Evolutionary conservation across 2,113 vertebrate genomes (phyloP), one percentile per base, ranked within the genome.

Genomic region (Melanerpes formicivorus): DNA sequence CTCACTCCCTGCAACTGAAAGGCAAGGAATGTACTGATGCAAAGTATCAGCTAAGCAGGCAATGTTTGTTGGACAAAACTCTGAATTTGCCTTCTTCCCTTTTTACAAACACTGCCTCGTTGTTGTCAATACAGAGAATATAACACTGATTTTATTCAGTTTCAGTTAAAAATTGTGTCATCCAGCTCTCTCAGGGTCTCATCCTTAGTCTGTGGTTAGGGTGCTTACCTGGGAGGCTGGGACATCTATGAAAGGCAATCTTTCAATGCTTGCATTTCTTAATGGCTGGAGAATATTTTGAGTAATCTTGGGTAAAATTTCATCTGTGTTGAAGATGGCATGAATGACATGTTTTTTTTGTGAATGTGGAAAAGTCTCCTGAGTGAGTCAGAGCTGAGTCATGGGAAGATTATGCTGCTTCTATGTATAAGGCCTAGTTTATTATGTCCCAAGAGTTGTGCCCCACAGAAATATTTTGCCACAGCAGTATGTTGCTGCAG

Each of bases 381-480:
- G 70, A 32, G 44, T 90, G 91, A 95, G 63, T 94, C 84, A 90
- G 59, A 59, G n/a, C 65, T 94, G 91, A 94, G 74, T 93, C 93
- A 92, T 10, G 29, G 63, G 71, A 84, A 69, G 59, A 87, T 58
- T 16, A 62, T 83, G 76, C 56, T 56, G 4, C 56, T 87, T 70
- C 40, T 79, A 7, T 4, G 0, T 22, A 65, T 34, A 71, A 88
- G 70, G 67, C 62, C 14, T 62, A 23, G 52, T 64, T 86, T 90
- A 22, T 74, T 59, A 40, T 46, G 25, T 60, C 75, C 37, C 48
- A 34, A 34, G 52, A 78, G 73, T 56, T 77, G 71, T 27, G n/a
- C 10, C 59, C 46, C 27, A 32, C 67, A 70, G 30, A 85, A 32
- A 26, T n/a, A 30, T 63, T 90, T 84, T 58, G 21, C 56, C 3